Evolutionary conservation across 2,113 vertebrate genomes (phyloP), one percentile per base, ranked within the genome.

Genomic region (Alectura lathami): DNA sequence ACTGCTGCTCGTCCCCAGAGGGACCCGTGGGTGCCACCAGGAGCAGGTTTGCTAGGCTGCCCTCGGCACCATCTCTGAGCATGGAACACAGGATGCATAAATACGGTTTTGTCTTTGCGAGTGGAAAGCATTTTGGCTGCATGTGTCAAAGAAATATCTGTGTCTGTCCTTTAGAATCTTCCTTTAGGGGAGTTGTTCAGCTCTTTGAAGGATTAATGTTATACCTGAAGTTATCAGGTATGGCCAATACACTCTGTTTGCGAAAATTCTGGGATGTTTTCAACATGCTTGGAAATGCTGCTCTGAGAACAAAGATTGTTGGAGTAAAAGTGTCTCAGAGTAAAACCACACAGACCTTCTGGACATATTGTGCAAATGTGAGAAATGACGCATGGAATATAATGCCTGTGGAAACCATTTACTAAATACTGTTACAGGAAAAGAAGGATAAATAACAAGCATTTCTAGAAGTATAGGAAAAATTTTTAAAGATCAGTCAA

Each of bases 381-480:
- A 85, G 70, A 82, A 79, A 66, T 80, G 57, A 24, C 18, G 40
- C 17, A 57, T 91, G 43, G 43, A 83, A 94, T 82, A 86, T 40
- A 60, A 67, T 24, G 21, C 53, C 50, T 81, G 9, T 32, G 60
- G 40, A 82, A 91, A 68, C 62, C 10, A 78, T 6, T 8, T 9
- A 38, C 42, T 62, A 83, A 90, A 90, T 42, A 59, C 6, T 50
- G 7, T 4, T 38, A 5, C 6, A 54, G 30, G 53, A 77, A 92
- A 68, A 50, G 7, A 73, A 6, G 21, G 10, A 47, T 60, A 86
- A 86, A 92, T 22, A 76, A 3, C 4, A 94, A 64, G 2, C 3
- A 56, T 74, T 86, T 27, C 66, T 57, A 23, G 75, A 75, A 87
- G 32, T 22, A 36, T 17, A 66, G 32, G 24, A 79, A 84, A 66